Evolutionary conservation across 2,113 vertebrate species (phyloP), one percentile per base, ranked within the genome.

Genomic region (Scartelaos histophorus): DNA sequence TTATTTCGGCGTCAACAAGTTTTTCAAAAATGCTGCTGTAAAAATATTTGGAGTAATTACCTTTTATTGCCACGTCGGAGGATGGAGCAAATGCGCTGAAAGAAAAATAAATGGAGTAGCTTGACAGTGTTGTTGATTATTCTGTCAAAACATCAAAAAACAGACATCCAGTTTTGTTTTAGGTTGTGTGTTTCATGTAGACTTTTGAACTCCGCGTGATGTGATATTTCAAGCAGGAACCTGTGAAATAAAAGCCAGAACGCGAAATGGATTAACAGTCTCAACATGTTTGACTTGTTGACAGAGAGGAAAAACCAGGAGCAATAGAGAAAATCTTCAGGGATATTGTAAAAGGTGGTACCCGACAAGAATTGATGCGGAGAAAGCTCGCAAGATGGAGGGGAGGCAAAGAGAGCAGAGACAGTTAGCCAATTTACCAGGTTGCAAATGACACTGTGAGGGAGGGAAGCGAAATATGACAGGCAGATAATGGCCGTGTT

Each of bases 241-340:
- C 76, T 67, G 11, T 69, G 47, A 69, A 54, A 21, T 69, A 61
- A 56, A 58, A 61, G 34, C 60, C 47, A 75, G n/a, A 19, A 69
- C 29, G 46, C 13, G 46, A 46, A 76, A 69, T 67, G 66, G 66
- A 74, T 76, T 66, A 74, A 74, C 75, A 76, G 66, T 67, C 21
- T 19, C 24, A 76, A 57, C 65, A 45, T 70, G 73, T 79, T 71
- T 71, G 67, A 78, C 47, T 71, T 68, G 68, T 67, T 71, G 68
- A 45, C 67, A 51, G 77, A 21, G 9, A 57, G 9, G 34, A 34
- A 53, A 67, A 24, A 57, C 38, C 61, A 21, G 10, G 56, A 53
- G 24, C 29, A 51, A 64, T 43, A 11, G 21, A 61, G 66, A 58
- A 66, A 70, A 24, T 16, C 17, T 74, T 24, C 49, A 3, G 43